Evolutionary conservation across 2,113 vertebrate species (phyloP).

Genomic region (Lathamus discolor): DNA sequence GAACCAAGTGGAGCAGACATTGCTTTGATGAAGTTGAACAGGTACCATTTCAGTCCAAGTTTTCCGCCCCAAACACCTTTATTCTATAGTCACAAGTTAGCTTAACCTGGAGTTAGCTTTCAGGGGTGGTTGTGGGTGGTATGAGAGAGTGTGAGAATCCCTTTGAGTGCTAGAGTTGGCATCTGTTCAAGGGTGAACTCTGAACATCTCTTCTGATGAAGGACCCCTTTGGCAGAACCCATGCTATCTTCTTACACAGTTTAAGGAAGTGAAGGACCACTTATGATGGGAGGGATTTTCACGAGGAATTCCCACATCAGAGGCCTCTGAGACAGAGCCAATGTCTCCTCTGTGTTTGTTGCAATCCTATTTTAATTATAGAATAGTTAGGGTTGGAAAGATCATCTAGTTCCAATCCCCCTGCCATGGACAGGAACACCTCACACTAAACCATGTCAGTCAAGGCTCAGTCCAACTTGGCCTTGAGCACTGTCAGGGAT

Average conservation of each 20-base stretch:
- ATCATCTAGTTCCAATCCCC: background rate
- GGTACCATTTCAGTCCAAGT: conserved; percentile 52
- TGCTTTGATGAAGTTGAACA: conserved; percentile 85
- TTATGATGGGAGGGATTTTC: background rate
- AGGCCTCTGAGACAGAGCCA: background rate
- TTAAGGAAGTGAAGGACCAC: background rate
- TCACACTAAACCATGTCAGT: background rate
- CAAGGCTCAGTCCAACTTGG: background rate
- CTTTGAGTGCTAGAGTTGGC: background rate
- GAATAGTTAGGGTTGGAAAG: background rate
- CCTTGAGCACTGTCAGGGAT: background rate
- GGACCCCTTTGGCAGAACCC: background rate
- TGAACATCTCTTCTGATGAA: background rate
- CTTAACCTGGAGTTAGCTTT: background rate
- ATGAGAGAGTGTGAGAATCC: background rate
- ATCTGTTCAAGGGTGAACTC: background rate
- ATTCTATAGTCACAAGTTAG: background rate
- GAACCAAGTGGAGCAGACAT: conserved; percentile 79
- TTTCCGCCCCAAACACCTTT: background rate
- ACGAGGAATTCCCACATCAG: background rate
- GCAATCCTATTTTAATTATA: background rate
- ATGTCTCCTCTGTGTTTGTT: background rate
- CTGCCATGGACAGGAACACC: background rate
- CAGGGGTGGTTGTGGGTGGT: background rate
- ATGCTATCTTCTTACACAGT: background rate